Base-by-base conservation (phyloP, 1,140 invertebrate genomes). In the Heliconius nattereri region DNA sequence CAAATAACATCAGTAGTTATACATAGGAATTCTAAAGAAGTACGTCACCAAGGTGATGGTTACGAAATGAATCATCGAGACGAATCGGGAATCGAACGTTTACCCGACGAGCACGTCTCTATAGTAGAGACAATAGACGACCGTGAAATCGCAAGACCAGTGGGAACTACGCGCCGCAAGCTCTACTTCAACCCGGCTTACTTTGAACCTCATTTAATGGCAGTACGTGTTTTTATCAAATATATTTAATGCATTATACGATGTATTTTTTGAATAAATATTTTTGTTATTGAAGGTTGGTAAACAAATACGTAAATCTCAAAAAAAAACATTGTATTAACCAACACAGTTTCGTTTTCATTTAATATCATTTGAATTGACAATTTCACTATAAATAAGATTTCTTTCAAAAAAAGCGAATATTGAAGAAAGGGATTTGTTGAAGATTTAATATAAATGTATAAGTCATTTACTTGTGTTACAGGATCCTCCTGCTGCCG, bases 151-250 rank as follows among this genome's bases (percentile, higher is more conserved):
- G 91, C 96, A 3, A 91, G 95, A 82, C 95, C 96, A 72, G 96
- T 97, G 80, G 95, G 96, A 11, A 96, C 95, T 77, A 96, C 96
- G 11, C 94, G 97, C 76, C 96, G 97, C 79, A 98, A 98, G 86
- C 94, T 98, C 0, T 98, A 98, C 86, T 98, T 98, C 84, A 98
- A 98, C 91, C 97, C 97, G 2, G 97, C 97, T 3, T 98, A 98
- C 87, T 98, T 98, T 86, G 97, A 98, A 87, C 97, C 97, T 60
- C 97, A 98, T 87, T 87, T 98, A 35, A 94, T 98, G 85, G 91
- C 97, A 93, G 97, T 98, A 95, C 95, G 95, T 94, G 78, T 72
- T 7, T 71, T 71, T 83, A 26, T 66, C 2, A 3, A 52, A 7
- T 52, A 20, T 20, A n/a, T 52, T 52, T 19, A 40, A 40, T 40